These are phyloP conservation scores for Cyrtorhinus lividipennis DNA, from an alignment of 1,140 invertebrate species.

Conservation along the genomic window DNA sequence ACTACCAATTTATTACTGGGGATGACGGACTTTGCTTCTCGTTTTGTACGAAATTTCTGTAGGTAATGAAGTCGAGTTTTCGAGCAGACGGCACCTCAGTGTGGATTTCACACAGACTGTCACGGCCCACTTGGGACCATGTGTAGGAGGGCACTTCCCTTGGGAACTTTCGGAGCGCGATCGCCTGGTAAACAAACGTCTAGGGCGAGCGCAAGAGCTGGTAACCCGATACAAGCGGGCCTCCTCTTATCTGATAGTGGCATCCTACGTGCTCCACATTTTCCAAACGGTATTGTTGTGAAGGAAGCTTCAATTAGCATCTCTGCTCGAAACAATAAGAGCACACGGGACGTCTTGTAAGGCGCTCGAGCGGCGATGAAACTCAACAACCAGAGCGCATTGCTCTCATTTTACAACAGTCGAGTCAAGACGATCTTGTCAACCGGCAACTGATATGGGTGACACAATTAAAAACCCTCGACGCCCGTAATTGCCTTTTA, in stretches of 20 bases:
- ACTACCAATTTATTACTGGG: too few relatives aligned
- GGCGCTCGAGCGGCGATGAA: background rate
- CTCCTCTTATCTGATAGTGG: constrained; percentile 2
- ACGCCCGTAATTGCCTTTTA: too few relatives aligned
- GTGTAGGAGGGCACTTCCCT: constrained; percentile 2
- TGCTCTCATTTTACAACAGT: background rate
- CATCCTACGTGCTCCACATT: constrained; percentile 1
- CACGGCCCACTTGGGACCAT: background rate
- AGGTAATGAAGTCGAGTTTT: background rate
- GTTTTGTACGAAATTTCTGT: background rate
- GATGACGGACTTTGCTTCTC: too few relatives aligned
- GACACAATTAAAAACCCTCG: too few relatives aligned
- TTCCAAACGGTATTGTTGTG: constrained; percentile 9
- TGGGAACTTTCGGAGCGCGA: constrained; percentile 5
- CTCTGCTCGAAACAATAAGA: constrained; percentile 8
- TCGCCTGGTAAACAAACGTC: constrained; percentile 4
- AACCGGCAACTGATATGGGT: too few relatives aligned
- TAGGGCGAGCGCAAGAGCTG: background rate
- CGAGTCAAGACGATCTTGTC: background rate
- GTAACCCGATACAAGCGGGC: constrained; percentile 8
- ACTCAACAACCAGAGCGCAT: background rate
- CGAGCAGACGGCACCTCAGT: background rate
- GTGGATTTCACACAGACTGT: background rate
- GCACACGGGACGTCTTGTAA: background rate
- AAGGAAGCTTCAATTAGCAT: constrained; percentile 9